phyloP scores from a whole-genome alignment of 2,113 vertebrate genomes.

The Gopherus evgoodei region DNA sequence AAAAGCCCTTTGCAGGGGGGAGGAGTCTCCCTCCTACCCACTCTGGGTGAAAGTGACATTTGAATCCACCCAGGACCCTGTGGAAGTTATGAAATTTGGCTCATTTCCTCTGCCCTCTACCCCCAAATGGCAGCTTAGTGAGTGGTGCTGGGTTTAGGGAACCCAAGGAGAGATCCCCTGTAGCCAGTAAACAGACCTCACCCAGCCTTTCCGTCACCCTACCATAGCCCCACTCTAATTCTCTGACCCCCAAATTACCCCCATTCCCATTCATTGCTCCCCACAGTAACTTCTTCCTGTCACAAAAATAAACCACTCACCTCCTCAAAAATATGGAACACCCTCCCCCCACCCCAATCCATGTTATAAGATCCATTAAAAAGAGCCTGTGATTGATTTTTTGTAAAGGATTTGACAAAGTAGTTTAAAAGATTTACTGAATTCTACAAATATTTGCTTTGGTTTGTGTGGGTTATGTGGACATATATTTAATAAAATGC shows the following conservation, averaged over 20 bases:
- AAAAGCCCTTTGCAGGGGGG: background rate
- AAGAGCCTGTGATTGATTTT: background rate
- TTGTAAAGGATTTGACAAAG: background rate
- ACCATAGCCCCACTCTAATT: background rate
- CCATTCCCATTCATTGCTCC: background rate
- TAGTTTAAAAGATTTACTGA: background rate
- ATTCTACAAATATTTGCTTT: background rate
- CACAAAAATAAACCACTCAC: background rate
- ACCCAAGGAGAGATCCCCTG: background rate
- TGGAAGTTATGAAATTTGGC: background rate
- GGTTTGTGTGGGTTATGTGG: too few relatives aligned
- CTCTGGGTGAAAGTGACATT: background rate
- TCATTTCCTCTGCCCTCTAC: background rate
- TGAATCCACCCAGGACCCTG: background rate
- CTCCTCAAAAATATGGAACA: background rate
- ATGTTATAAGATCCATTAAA: background rate
- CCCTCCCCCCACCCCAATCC: too few relatives aligned
- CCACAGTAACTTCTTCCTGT: background rate
- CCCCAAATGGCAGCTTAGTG: background rate
- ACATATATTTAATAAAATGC: too few relatives aligned
- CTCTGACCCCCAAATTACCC: background rate
- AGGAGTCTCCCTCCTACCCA: background rate
- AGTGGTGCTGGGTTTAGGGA: background rate
- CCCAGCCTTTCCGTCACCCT: background rate
- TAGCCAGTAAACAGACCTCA: background rate